These are phyloP conservation scores for Fratercula arctica DNA, from an alignment of 2,797 vertebrate genomes.

Conservation along the genomic window DNA sequence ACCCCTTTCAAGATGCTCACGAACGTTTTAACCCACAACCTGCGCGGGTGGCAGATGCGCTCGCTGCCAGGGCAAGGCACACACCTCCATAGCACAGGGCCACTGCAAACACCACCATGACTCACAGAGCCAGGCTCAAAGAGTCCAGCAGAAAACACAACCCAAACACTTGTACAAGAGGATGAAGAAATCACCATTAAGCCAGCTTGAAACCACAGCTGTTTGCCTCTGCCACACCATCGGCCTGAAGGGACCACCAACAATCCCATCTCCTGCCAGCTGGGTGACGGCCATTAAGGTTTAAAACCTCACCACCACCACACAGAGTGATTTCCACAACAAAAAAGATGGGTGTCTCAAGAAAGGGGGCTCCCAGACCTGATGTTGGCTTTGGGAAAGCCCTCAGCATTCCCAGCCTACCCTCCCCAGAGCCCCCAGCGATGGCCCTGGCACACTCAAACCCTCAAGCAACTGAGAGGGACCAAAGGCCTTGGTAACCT, in stretches of 20 bases:
- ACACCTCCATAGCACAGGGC: background rate
- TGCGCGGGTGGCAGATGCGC: accelerated
- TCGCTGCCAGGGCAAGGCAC: background rate
- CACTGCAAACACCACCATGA: background rate
- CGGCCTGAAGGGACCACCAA: background rate
- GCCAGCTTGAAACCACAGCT: background rate
- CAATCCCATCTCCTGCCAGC: accelerated
- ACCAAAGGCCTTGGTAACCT: accelerated
- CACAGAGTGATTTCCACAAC: no score
- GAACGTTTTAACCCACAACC: accelerated
- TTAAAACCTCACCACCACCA: background rate
- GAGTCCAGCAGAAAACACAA: background rate
- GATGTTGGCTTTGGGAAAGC: background rate
- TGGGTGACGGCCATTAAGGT: no score
- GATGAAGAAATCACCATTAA: accelerated
- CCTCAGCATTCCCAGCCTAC: background rate
- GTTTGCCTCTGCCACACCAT: background rate
- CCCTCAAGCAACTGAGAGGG: background rate
- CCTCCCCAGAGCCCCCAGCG: background rate
- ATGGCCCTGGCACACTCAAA: accelerated
- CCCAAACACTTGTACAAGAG: background rate
- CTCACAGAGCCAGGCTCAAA: background rate
- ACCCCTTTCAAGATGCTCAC: background rate
- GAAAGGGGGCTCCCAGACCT: background rate
- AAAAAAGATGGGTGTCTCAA: accelerated